Conservation (phyloP, 2,888 invertebrate species). For the Diploptera punctata region DNA sequence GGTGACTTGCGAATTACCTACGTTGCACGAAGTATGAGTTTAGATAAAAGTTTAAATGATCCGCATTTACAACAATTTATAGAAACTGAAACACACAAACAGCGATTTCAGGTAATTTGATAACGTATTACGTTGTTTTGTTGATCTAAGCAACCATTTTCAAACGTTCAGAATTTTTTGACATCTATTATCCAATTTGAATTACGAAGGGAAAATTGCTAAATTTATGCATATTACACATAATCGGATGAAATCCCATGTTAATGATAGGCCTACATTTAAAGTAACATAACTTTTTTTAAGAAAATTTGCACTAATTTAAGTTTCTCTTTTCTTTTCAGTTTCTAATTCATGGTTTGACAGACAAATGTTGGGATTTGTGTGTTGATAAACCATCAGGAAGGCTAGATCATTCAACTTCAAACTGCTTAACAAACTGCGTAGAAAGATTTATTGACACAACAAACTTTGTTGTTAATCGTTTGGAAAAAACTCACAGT, state of each 20-base stretch:
- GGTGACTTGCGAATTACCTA: slow-evolving; percentile 22
- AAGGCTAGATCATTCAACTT: slow-evolving; percentile 67
- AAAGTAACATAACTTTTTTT: no score
- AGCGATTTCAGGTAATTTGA: slow-evolving; percentile 66
- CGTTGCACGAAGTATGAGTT: slow-evolving; percentile 27
- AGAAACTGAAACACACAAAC: slow-evolving; percentile 68
- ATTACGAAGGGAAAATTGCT: no score
- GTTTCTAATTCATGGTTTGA: slow-evolving; percentile 68
- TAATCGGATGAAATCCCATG: no score
- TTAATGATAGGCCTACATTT: no score
- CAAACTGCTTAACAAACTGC: slow-evolving; percentile 72
- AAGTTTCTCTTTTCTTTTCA: slow-evolving; percentile 54
- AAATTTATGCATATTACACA: no score
- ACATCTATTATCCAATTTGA: no score
- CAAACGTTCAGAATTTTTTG: no score
- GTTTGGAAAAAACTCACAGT: slow-evolving; percentile 62
- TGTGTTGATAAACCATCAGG: slow-evolving; percentile 68
- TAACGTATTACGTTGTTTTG: no score
- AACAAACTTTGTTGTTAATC: slow-evolving; percentile 70
- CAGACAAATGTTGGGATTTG: slow-evolving; percentile 74
- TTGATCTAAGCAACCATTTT: no score
- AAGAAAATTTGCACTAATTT: no score
- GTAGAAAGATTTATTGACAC: slow-evolving; percentile 76
- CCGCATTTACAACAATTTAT: slow-evolving; percentile 66
- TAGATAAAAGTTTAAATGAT: slow-evolving; percentile 46